Percentiles rank a stretch among this genome's conserved stretches.
Evolutionary conservation across 2,797 vertebrate genomes (phyloP).

Genomic region (Sebastes reedi): DNA sequence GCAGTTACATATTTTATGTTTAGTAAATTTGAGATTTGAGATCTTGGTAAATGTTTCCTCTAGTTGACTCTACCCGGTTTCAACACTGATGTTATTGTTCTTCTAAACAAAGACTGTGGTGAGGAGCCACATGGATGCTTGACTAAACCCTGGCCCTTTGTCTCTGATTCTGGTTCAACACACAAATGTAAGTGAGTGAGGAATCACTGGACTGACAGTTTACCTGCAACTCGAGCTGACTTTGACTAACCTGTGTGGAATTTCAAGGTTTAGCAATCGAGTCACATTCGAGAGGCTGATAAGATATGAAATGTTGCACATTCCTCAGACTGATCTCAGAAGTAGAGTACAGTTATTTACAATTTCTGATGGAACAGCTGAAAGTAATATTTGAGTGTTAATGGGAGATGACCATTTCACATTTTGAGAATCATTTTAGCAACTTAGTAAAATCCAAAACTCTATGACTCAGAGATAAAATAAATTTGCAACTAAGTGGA

Average conservation of each 20-base stretch:
- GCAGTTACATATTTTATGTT: not conserved
- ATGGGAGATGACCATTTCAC: not conserved
- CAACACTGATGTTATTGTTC: constrained; percentile 23
- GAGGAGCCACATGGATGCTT: constrained; percentile 9
- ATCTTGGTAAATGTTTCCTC: not conserved
- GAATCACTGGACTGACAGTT: constrained; percentile 40
- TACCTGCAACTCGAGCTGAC: constrained; percentile 46
- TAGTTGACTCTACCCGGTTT: not conserved
- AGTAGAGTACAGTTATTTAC: not conserved
- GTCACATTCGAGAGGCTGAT: constrained; percentile 23
- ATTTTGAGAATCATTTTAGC: not conserved
- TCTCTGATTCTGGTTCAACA: constrained; percentile 51
- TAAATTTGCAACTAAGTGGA: not conserved
- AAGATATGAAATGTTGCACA: constrained; percentile 44
- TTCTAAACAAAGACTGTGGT: constrained; percentile 31
- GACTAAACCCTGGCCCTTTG: constrained; percentile 34
- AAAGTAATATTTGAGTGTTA: not conserved
- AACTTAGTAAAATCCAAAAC: not conserved
- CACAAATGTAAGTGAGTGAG: constrained; percentile 40
- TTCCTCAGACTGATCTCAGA: constrained; percentile 18
- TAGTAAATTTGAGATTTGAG: not conserved
- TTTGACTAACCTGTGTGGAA: constrained; percentile 58
- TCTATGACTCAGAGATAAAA: not conserved
- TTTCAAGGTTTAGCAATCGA: constrained; percentile 55
- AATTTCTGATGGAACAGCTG: not conserved